Base-by-base conservation (phyloP, 2,888 invertebrate genomes). In the Folsomia candida region DNA sequence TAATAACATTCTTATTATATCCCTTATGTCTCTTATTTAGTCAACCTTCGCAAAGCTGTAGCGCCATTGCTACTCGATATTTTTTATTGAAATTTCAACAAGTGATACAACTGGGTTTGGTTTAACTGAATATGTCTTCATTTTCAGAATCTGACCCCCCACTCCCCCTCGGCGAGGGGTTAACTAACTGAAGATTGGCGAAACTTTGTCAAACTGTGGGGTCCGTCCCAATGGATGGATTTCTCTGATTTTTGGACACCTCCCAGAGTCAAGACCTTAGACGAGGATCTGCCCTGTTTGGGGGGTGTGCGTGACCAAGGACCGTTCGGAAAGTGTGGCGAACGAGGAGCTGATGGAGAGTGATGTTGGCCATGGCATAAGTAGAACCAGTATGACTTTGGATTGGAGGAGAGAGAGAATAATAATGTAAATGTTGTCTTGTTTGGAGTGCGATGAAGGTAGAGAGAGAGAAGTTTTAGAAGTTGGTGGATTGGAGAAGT, bases 371-470 rank as follows among this genome's bases (percentile, higher is more conserved):
- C 54, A 54, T 54, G 54, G 54, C 54, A 54, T 14, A 54, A 20
- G 54, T 14, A 37, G 37, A 37, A 37, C n/a, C n/a, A n/a, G n/a
- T n/a, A n/a, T n/a, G n/a, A 47, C 47, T 47, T 47, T 11, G 9
- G 47, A 11, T 9, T 47, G 9, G 47, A 18, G 18, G 9, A 18
- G 47, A 47, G 47, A 47, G 47, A n/a, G n/a, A n/a, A n/a, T n/a
- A 47, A 47, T 47, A 47, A 47, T 47, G 54, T 54, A 54, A 54
- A 54, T 54, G 54, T 54, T 54, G 54, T 54, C 20, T n/a, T 54
- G 54, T 54, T 54, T 54, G 54, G 54, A 54, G 54, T 54, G 54
- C 37, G 37, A 20, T 54, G 54, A 54, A 20, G n/a, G 54, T n/a
- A n/a, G n/a, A n/a, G 54, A 54, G 54, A 54, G 54, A 54, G 54